Conservation (phyloP, 1,140 invertebrate genomes). For the Drosophila yakuba region DNA sequence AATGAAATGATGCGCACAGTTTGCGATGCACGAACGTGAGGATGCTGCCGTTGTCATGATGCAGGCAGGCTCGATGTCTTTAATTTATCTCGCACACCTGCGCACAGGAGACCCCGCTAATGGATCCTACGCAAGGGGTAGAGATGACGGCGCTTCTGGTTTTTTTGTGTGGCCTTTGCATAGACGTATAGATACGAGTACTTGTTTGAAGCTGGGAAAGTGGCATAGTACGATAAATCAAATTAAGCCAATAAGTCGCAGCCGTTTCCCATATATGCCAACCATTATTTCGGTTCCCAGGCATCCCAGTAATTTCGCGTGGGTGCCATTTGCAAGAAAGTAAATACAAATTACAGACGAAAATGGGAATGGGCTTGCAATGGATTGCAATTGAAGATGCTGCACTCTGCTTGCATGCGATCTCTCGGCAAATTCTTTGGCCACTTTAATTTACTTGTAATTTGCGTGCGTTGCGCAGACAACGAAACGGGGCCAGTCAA, state of each 20-base stretch:
- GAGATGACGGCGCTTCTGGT: slow-evolving; percentile 61
- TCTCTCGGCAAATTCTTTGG: slow-evolving; percentile 65
- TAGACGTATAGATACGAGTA: slow-evolving; percentile 18
- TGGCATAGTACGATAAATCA: slow-evolving; percentile 60
- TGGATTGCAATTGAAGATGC: slow-evolving; percentile 30
- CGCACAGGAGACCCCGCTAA: slow-evolving; percentile 41
- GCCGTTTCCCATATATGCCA: slow-evolving; percentile 55
- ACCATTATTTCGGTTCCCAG: slow-evolving; percentile 63
- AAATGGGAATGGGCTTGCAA: slow-evolving; percentile 8
- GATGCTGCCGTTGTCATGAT: slow-evolving; percentile 52
- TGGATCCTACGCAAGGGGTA: slow-evolving; percentile 20
- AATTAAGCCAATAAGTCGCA: slow-evolving; percentile 72
- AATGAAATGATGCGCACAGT: slow-evolving; percentile 54
- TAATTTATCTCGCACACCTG: slow-evolving; percentile 82
- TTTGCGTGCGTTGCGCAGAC: slow-evolving; percentile 72
- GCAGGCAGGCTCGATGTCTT: slow-evolving; percentile 37
- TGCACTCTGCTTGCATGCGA: slow-evolving; percentile 41
- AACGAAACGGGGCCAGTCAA: slow-evolving; percentile 62
- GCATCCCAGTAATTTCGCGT: slow-evolving; percentile 45
- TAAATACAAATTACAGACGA: slow-evolving; percentile 29
- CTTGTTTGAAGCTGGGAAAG: slow-evolving; percentile 50
- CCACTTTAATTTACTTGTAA: slow-evolving; percentile 72
- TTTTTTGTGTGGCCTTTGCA: slow-evolving; percentile 61
- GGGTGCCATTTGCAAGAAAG: slow-evolving; percentile 44
- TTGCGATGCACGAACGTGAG: slow-evolving; percentile 46